Evolutionary conservation across 2,797 vertebrate species (phyloP).

Genomic region (Artibeus lituratus): DNA sequence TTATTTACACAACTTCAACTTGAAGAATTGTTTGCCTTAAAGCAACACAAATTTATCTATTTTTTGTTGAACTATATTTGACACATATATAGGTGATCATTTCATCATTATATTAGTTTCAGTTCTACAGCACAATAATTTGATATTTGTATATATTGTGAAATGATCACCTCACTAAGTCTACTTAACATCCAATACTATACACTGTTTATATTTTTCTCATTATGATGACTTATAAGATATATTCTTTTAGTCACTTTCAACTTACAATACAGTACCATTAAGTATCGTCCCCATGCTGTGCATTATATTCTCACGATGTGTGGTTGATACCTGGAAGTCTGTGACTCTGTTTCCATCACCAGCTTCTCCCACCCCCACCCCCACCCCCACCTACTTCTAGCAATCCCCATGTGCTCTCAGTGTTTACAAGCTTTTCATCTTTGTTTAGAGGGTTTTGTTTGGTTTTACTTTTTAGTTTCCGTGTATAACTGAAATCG

Average conservation of each 20-base stretch:
- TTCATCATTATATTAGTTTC: neutral
- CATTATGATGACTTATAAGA: neutral
- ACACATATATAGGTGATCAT: neutral
- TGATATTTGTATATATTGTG: neutral
- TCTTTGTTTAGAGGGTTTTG: neutral
- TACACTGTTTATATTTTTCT: neutral
- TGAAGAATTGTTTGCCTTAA: neutral
- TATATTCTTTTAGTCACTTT: neutral
- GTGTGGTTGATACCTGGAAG: neutral
- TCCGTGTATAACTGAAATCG: neutral
- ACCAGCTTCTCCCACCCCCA: neutral
- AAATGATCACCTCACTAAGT: neutral
- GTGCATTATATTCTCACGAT: neutral
- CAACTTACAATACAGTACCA: neutral
- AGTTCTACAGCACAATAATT: neutral
- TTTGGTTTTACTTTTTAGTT: neutral
- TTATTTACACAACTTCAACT: neutral
- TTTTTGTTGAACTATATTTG: neutral
- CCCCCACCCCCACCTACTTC: neutral
- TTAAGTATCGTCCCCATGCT: neutral
- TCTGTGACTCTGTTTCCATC: neutral
- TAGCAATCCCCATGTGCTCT: neutral
- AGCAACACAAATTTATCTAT: neutral
- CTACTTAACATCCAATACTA: neutral
- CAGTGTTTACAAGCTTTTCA: neutral